Base-by-base conservation (phyloP, 2,113 vertebrate genomes). In the Todiramphus chloris region DNA sequence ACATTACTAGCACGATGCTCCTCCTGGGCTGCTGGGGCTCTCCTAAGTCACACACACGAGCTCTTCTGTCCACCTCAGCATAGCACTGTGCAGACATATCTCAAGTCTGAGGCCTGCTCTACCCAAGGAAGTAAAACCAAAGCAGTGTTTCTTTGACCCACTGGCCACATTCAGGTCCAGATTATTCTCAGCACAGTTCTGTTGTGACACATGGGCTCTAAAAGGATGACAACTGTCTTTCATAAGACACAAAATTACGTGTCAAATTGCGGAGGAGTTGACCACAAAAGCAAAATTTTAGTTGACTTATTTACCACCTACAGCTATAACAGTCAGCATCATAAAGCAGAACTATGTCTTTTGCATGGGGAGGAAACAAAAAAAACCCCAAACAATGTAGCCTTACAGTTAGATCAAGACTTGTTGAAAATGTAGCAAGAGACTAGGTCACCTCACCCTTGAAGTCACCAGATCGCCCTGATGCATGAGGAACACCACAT, bases 21-120 rank as follows among this genome's bases (percentile, higher is more conserved):
- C 59, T 68, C 37, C 75, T 16, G n/a, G 50, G 66, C 56, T 55
- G 41, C 64, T 50, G 41, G 33, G 48, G 27, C 67, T 76, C 21
- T 25, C 31, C 27, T 6, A 13, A 13, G n/a, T 25, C 48, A 33
- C 39, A 13, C 31, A 2, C 1, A 4, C 0, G 2, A 75, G 68
- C 24, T 73, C 30, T 76, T 83, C 72, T 37, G 13, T 16, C 64
- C 50, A 62, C 25, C 18, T 11, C 1, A 0, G 63, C 63, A 43
- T 0, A 41, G 33, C 9, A 6, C 58, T 0, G 0, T 25, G 39
- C 24, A 46, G 51, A 37, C 0, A 0, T 16, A 16, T 4, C 59
- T 18, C 3, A 1, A 35, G 33, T 5, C 17, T 16, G 8, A 66
- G 11, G 50, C 24, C 39, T 39, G 16, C 9, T 72, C 37, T 18